Conservation (phyloP, 2,888 invertebrate species). For the Gortyna flavago region DNA sequence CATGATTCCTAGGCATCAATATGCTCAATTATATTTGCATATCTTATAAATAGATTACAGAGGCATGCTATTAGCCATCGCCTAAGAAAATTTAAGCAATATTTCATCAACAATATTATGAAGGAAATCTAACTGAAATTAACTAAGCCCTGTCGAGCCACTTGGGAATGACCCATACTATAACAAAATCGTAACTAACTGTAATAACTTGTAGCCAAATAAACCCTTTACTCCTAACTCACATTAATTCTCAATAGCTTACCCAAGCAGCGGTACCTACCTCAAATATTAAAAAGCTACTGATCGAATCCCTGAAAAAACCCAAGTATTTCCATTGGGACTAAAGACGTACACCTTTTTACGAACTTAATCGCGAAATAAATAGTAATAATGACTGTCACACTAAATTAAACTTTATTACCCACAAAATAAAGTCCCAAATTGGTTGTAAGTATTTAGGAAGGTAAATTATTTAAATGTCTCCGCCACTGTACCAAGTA, state of each 20-base stretch:
- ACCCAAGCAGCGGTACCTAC: conserved; percentile 13
- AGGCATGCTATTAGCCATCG: not conserved
- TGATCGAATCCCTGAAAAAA: conserved; percentile 42
- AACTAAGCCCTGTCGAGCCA: not conserved
- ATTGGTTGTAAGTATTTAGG: conserved; percentile 13
- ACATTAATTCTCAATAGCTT: conserved; percentile 11
- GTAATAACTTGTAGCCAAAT: not conserved
- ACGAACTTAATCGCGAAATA: conserved; percentile 41
- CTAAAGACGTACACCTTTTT: conserved; percentile 26
- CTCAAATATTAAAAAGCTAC: conserved; percentile 40
- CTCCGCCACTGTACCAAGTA: conserved; percentile 9
- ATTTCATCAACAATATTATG: not conserved
- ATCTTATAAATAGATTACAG: not conserved
- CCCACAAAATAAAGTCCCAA: not conserved
- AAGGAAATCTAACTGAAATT: not conserved
- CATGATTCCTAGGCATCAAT: not conserved
- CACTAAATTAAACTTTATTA: conserved; percentile 33
- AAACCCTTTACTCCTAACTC: conserved; percentile 23
- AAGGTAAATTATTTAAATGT: conserved; percentile 56
- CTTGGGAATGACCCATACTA: not conserved
- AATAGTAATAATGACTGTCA: conserved; percentile 30
- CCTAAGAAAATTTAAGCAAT: not conserved
- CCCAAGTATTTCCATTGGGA: conserved; percentile 42
- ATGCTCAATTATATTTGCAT: not conserved
- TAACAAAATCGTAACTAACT: not conserved